Evolutionary conservation across 2,113 vertebrate genomes (phyloP), one percentile per base, ranked within the genome.

Genomic region (Macquaria australasica): DNA sequence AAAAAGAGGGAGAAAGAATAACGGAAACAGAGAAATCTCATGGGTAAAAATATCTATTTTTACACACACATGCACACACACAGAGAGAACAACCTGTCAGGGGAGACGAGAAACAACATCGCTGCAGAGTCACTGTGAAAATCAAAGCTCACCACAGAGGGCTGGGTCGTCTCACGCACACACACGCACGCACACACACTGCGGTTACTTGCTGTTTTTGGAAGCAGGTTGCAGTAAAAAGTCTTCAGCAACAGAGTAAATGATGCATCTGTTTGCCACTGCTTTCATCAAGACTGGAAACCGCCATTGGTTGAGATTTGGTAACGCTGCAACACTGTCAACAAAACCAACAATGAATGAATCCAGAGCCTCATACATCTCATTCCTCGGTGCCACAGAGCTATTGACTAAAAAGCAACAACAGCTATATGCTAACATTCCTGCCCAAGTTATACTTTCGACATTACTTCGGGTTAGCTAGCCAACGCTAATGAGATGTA

Each of bases 91-190:
- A 56, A 60, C 60, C 68, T 66, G 77, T 25, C 75, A 82, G 51
- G 62, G 60, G 76, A 76, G 66, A 67, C 12, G 12, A 37, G 71
- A 45, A 75, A 45, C 39, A 70, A 37, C 78, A 63, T 69, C 55
- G 0, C 25, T 0, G 69, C 69, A 83, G 66, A 77, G 25, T 77
- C 48, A 48, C 56, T 45, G 25, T 66, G 59, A 72, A 76, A 83
- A 83, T 86, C 83, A 86, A 80, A 80, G 72, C 76, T 48, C 59
- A 0, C 39, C 51, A 59, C 12, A 72, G 21, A 71, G 62, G 7
- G 43, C 3, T 48, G 39, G 11, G n/a, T 43, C 9, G 9, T 59
- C n/a, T 68, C 51, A 71, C 11, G 3, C 58, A 62, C 58, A 45
- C 6, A 23, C 0, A 72, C 12, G 67, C 37, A 82, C 45, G 45